A percentile compares a stretch with the other conserved stretches of the same genome.
Conservation (phyloP, 2,888 invertebrate genomes). For the Hanleya hanleyi region DNA sequence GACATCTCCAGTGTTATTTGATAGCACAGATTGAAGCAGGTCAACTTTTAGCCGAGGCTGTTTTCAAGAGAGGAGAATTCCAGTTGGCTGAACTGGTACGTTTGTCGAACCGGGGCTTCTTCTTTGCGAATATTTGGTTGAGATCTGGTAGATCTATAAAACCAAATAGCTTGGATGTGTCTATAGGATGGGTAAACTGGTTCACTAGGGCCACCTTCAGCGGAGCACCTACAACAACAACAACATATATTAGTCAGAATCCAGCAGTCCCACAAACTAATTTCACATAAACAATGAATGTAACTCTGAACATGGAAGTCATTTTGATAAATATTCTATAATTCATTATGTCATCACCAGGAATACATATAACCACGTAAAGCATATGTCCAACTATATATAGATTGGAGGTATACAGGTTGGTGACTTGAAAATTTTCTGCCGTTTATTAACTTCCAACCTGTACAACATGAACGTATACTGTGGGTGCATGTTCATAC, state of each 20-base stretch:
- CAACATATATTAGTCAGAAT: background rate
- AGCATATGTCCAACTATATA: too few relatives aligned
- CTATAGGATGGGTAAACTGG: conserved; percentile 64
- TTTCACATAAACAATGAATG: background rate
- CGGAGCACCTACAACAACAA: conserved; percentile 51
- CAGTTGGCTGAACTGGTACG: conserved; percentile 74
- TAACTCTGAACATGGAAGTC: background rate
- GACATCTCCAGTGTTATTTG: too few relatives aligned
- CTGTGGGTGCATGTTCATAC: too few relatives aligned
- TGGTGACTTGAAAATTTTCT: too few relatives aligned
- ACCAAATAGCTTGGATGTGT: conserved; percentile 65
- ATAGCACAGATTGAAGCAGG: too few relatives aligned
- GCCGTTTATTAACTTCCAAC: too few relatives aligned
- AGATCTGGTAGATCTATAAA: conserved; percentile 67
- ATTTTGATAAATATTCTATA: background rate
- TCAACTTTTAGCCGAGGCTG: background rate
- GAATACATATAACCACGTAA: too few relatives aligned
- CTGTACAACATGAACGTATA: too few relatives aligned
- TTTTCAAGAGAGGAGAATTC: conserved; percentile 71
- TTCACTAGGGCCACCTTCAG: conserved; percentile 63
- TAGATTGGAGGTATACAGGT: too few relatives aligned
- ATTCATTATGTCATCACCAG: too few relatives aligned
- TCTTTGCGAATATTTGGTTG: conserved; percentile 65
- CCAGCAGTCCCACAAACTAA: background rate
- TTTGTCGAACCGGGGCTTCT: conserved; percentile 70